Conservation (phyloP, 1,140 invertebrate species). For the Drosophila carrolli region DNA sequence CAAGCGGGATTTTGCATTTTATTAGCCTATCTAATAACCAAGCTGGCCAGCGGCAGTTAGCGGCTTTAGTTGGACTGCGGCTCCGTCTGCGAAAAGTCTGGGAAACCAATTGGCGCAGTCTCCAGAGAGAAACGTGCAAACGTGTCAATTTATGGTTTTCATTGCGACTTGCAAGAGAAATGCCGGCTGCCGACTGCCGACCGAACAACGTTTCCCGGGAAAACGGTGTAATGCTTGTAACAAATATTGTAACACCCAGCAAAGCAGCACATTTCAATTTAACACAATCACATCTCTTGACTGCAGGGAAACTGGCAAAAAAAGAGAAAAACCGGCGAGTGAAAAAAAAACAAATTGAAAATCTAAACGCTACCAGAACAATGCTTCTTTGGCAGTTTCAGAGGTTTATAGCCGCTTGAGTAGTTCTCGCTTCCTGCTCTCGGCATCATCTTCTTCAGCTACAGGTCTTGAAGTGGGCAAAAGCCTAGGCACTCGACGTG, state of each 20-base stretch:
- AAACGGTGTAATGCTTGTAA: conserved; percentile 30
- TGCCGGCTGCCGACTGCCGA: conserved; percentile 34
- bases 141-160: conserved; percentile 65
- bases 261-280: conserved; percentile 27
- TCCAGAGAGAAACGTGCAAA: conserved; percentile 54
- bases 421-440: conserved; percentile 50
- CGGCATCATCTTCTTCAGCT: neutral
- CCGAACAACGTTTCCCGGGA: conserved; percentile 32
- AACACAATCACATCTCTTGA: conserved; percentile 6
- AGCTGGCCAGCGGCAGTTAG: conserved; percentile 36
- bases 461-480: conserved; percentile 10
- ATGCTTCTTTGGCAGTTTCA: conserved; percentile 32
- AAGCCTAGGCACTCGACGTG: conserved; percentile 20
- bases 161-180: conserved; percentile 58
- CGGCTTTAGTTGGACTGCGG: conserved; percentile 8
- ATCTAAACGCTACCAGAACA: conserved; percentile 33
- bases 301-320: conserved; percentile 12
- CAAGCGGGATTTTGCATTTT: conserved; percentile 49
- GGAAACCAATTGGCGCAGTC: conserved; percentile 42
- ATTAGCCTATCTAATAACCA: conserved; percentile 23
- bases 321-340: conserved; percentile 11
- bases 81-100: conserved; percentile 39
- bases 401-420: conserved; percentile 59
- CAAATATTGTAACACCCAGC: conserved; percentile 31
- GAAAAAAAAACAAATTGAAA: conserved; percentile 34